Base-by-base conservation (phyloP, 2,888 invertebrate species). In the Drosophila anomelani region DNA sequence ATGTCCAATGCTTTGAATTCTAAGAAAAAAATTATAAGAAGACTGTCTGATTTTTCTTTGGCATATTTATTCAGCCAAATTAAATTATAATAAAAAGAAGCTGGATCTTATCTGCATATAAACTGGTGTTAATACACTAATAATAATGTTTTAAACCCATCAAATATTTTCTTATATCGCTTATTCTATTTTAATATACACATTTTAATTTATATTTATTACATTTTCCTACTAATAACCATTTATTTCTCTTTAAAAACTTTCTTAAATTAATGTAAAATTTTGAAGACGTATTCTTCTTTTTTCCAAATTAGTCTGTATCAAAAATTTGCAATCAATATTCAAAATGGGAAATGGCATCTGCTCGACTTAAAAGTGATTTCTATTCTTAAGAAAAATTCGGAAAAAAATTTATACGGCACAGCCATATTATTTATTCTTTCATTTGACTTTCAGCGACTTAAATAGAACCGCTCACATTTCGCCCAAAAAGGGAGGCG, bases 401-500 rank as follows among this genome's bases (percentile, higher is more conserved):
- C 44, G n/a, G 3, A 56, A 44, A 47, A 47, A 20, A 62, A 74
- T 8, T 9, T 9, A 47, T 56, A 13, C 4, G 7, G 20, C 32
- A 32, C 49, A 20, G 32, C 15, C 9, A 15, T 39, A 13, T 20
- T 23, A 32, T 57, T 44, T 23, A 51, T 56, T 54, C 58, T 46
- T 62, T 26, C 13, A 26, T 49, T 53, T 69, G 39, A 57, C 57
- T 59, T 69, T 41, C 36, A 55, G 51, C 57, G 46, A 36, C 77
- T 54, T 53, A 66, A 80, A 80, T 75, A 77, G 78, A 77, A 75
- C 64, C 66, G 29, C 58, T 53, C 56, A 56, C 43, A 23, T 34
- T 46, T 56, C 60, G 46, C 23, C 54, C 36, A 23, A 20, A 44
- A 20, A 9, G 26, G 13, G 47, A 10, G 15, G 15, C 20, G 26